These are phyloP conservation scores for Antheraea assamensis DNA, from an alignment of 2,888 invertebrate species.

Conservation along the genomic window DNA sequence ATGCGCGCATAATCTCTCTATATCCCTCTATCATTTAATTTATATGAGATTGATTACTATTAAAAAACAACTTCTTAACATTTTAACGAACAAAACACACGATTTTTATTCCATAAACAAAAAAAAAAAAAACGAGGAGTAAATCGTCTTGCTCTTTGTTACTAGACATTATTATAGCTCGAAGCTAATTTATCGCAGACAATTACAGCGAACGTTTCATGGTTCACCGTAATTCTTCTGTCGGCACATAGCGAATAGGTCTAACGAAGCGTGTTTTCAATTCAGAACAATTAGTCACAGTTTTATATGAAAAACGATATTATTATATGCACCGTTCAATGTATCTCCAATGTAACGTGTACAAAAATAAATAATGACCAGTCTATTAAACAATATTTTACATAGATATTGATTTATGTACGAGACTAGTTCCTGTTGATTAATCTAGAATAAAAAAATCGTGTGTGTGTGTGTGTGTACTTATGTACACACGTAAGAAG, in stretches of 20 bases:
- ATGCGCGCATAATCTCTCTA: too few species aligned
- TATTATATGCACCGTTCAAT: not conserved
- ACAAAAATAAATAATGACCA: not conserved
- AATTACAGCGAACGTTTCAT: conserved; percentile 22
- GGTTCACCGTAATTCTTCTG: conserved; percentile 24
- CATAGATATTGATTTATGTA: too few species aligned
- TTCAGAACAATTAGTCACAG: conserved; percentile 6
- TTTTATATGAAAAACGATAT: not conserved
- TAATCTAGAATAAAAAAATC: too few species aligned
- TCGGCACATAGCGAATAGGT: not conserved
- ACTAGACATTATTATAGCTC: conserved; percentile 8
- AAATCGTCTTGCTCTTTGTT: conserved; percentile 4
- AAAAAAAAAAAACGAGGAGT: conserved; percentile 1
- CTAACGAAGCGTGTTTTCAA: conserved; percentile 15
- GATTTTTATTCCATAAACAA: not conserved
- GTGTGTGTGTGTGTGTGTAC: too few species aligned
- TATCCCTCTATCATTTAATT: not conserved
- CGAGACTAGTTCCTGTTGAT: too few species aligned
- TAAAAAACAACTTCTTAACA: not conserved
- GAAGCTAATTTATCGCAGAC: conserved; percentile 21
- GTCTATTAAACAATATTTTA: not conserved
- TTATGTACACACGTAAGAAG: too few species aligned
- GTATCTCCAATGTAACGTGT: not conserved
- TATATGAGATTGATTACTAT: not conserved
- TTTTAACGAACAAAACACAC: not conserved